These are phyloP conservation scores for Clarias pachynema DNA, from an alignment of 2,797 vertebrate species.

Conservation along the genomic window DNA sequence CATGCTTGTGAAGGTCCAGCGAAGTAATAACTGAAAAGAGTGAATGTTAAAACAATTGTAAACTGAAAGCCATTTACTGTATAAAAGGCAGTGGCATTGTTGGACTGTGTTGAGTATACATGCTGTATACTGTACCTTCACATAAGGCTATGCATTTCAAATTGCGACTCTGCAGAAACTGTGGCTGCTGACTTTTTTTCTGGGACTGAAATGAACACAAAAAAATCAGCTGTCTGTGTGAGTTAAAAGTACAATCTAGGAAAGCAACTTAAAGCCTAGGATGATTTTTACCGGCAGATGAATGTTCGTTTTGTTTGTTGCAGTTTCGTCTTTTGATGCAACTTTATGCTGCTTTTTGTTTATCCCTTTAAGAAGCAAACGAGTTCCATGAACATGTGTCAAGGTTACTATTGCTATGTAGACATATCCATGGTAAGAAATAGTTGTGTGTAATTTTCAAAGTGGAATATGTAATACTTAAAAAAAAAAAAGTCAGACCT, in stretches of 20 bases:
- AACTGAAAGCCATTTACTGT: not conserved
- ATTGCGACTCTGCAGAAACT: conserved; percentile 90
- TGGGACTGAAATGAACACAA: conserved; percentile 73
- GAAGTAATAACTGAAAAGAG: conserved; percentile 84
- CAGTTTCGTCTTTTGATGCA: conserved; percentile 84
- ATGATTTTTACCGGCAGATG: conserved; percentile 77
- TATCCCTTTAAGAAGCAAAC: conserved; percentile 78
- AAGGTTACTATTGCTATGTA: not conserved
- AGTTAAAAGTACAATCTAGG: not conserved
- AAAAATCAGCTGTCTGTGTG: not conserved
- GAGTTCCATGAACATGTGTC: not conserved
- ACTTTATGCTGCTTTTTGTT: conserved; percentile 92
- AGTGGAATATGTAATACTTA: no score
- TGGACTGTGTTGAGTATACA: not conserved
- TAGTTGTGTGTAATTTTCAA: no score
- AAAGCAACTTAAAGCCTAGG: not conserved
- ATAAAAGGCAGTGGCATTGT: not conserved
- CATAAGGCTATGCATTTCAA: conserved; percentile 94
- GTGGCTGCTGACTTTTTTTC: conserved; percentile 88
- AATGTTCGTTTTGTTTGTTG: conserved; percentile 81
- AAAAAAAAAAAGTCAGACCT: conserved; percentile 69
- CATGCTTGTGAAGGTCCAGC: conserved; percentile 90
- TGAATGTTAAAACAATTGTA: not conserved
- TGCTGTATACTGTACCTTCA: conserved; percentile 76
- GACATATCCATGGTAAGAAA: no score